phyloP scores from a whole-genome alignment of 1,140 invertebrate genomes.

The Drosophila subpulchrella region DNA sequence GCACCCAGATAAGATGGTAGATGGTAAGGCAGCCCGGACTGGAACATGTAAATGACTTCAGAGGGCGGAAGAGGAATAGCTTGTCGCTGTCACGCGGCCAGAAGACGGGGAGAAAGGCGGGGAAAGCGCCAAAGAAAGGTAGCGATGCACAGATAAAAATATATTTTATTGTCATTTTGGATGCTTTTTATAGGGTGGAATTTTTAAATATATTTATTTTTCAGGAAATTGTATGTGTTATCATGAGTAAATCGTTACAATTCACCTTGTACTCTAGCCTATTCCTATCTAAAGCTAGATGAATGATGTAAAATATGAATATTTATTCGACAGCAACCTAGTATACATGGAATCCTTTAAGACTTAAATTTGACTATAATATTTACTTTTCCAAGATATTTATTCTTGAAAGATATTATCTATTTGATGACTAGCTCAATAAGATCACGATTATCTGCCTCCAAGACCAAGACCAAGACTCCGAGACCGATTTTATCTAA shows the following conservation, averaged over 20 bases:
- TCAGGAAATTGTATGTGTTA: too few species aligned
- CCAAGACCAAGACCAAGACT: too few species aligned
- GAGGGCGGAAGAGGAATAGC: slow-evolving; percentile 23
- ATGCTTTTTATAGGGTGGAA: too few species aligned
- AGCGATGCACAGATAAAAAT: slow-evolving; percentile 13
- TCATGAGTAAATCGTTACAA: too few species aligned
- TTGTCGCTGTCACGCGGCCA: slow-evolving; percentile 42
- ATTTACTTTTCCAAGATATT: too few species aligned
- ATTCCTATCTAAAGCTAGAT: too few species aligned
- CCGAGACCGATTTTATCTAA: slow-evolving; percentile 1
- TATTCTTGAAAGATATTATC: neutral
- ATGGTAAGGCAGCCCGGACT: slow-evolving; percentile 11
- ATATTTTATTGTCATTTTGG: neutral
- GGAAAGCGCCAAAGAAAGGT: slow-evolving; percentile 26
- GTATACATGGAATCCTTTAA: too few species aligned
- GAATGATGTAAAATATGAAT: too few species aligned
- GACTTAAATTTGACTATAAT: too few species aligned
- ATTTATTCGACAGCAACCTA: too few species aligned
- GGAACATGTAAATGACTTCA: slow-evolving; percentile 72
- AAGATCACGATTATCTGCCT: neutral
- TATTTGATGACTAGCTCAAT: neutral
- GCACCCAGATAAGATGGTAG: slow-evolving; percentile 39
- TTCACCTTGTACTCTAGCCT: too few species aligned
- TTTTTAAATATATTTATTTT: too few species aligned
- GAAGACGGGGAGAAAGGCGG: slow-evolving; percentile 3